phyloP scores from a whole-genome alignment of 1,140 invertebrate genomes.

The Propsilocerus akamusi region DNA sequence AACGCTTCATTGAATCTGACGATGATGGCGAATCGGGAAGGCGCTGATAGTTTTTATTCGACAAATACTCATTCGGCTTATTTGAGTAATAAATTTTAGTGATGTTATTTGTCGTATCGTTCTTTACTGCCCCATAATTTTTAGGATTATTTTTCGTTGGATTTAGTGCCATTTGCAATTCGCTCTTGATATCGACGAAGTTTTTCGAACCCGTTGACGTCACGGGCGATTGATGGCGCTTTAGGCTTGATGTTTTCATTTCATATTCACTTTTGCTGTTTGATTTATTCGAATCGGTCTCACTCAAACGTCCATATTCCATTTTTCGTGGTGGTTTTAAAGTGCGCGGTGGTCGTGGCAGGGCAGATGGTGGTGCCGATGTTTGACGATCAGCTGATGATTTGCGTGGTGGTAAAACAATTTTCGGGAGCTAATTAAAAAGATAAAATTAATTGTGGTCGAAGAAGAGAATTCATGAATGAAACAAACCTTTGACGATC shows the following conservation, averaged over 20 bases:
- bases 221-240: slow-evolving; percentile 3
- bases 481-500: neutral
- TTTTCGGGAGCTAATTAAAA: neutral
- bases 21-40: slow-evolving; percentile 5
- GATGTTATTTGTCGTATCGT: neutral
- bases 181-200: slow-evolving; percentile 5
- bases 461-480: neutral
- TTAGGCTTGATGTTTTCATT: slow-evolving; percentile 5
- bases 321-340: slow-evolving; percentile 8
- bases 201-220: slow-evolving; percentile 4
- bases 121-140: neutral
- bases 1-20: neutral
- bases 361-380: slow-evolving; percentile 6
- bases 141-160: neutral
- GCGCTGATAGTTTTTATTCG: slow-evolving; percentile 7
- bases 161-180: neutral
- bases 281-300: slow-evolving; percentile 5
- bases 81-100: slow-evolving; percentile 1
- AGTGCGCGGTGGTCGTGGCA: slow-evolving; percentile 6
- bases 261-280: neutral
- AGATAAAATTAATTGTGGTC: neutral
- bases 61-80: slow-evolving; percentile 2
- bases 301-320: slow-evolving; percentile 6
- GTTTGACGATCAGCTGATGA: slow-evolving; percentile 3
- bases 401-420: slow-evolving; percentile 1